Conservation (phyloP, 2,888 invertebrate genomes). For the Drosophila nr. fundita region DNA sequence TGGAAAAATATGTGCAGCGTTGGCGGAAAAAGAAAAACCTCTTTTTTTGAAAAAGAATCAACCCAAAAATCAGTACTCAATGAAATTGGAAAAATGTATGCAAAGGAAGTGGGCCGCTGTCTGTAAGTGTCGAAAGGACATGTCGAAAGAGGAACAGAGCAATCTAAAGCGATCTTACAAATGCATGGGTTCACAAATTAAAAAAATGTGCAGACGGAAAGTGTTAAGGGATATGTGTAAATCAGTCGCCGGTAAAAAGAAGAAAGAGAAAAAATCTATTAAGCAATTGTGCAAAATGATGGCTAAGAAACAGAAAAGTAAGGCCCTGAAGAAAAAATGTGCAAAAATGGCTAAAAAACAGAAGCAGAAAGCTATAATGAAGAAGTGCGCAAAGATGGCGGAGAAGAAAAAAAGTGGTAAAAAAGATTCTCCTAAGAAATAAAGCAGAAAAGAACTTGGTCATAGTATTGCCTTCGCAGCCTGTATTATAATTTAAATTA, state of each 20-base stretch:
- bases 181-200: constrained; percentile 17
- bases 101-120: constrained; percentile 31
- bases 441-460: not conserved
- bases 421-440: not conserved
- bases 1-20: not conserved
- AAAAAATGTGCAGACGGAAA: constrained; percentile 11
- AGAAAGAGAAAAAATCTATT: not conserved
- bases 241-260: not conserved
- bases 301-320: not conserved
- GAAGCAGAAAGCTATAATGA: not conserved
- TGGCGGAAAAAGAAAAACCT: not conserved
- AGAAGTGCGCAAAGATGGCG: not conserved
- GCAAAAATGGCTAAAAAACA: not conserved
- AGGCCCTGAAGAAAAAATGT: not conserved
- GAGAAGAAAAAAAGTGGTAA: not conserved
- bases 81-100: constrained; percentile 36
- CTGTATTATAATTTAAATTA: not conserved
- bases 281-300: not conserved
- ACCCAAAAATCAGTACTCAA: constrained; percentile 8
- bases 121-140: constrained; percentile 1
- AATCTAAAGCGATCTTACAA: constrained; percentile 11
- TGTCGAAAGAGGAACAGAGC: constrained; percentile 9
- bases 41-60: not conserved
- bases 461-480: not conserved
- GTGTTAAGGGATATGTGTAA: constrained; percentile 25